These are phyloP conservation scores for Triplophysa siluroides DNA, from an alignment of 2,113 vertebrate genomes.

Conservation along the genomic window DNA sequence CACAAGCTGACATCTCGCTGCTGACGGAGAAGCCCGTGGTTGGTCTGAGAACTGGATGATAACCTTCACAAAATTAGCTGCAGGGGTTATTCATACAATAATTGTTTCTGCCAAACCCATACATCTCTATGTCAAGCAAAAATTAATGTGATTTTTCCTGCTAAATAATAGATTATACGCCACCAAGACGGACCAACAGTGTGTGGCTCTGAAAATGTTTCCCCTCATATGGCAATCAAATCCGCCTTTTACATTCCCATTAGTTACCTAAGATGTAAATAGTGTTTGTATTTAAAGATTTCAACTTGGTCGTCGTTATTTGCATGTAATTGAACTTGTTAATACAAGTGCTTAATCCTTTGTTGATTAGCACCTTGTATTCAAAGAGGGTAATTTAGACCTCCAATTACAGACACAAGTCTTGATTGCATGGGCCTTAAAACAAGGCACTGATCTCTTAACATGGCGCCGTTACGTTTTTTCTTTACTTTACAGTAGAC, in stretches of 20 bases:
- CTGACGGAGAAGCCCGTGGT: slow-evolving; percentile 66
- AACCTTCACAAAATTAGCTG: slow-evolving; percentile 74
- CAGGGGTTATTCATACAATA: slow-evolving; percentile 79
- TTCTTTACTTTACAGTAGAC: slow-evolving; percentile 84
- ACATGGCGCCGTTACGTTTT: slow-evolving; percentile 82
- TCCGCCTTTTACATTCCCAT: slow-evolving; percentile 77
- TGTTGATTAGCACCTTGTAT: slow-evolving; percentile 91
- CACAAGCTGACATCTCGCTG: slow-evolving; percentile 58
- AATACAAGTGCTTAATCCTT: slow-evolving; percentile 85
- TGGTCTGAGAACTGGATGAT: slow-evolving; percentile 68
- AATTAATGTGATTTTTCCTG: slow-evolving; percentile 84
- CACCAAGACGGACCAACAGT: slow-evolving; percentile 58
- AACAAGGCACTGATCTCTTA: slow-evolving; percentile 84
- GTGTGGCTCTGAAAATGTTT: slow-evolving; percentile 41
- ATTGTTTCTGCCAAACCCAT: slow-evolving; percentile 90
- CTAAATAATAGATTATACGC: slow-evolving; percentile 86
- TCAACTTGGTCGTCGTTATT: slow-evolving; percentile 87
- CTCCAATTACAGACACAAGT: slow-evolving; percentile 85
- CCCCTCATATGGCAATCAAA: slow-evolving; percentile 60
- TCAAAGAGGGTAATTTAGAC: slow-evolving; percentile 88
- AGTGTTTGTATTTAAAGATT: slow-evolving; percentile 93
- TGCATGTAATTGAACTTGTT: slow-evolving; percentile 88
- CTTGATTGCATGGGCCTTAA: slow-evolving; percentile 82
- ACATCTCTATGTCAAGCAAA: slow-evolving; percentile 86
- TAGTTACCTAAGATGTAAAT: slow-evolving; percentile 89